A percentile compares a stretch with the other conserved stretches of the same genome.
Conservation (phyloP, 2,888 invertebrate genomes). For the Deroplatys truncata region DNA sequence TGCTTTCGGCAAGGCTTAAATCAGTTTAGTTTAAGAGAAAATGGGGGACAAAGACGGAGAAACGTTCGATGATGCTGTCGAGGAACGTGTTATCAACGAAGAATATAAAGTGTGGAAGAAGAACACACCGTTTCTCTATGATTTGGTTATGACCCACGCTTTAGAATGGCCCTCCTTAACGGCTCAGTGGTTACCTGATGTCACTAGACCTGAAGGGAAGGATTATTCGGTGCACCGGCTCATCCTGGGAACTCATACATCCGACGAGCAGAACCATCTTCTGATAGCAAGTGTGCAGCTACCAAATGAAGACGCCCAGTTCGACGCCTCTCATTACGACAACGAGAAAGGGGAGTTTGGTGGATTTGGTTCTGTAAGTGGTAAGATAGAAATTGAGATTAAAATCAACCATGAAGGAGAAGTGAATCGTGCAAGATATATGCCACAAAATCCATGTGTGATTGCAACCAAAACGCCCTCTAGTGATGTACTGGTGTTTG, state of each 20-base stretch:
- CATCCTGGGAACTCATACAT: constrained; percentile 97
- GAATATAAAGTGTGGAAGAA: constrained; percentile 99
- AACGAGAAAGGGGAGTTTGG: constrained; percentile 99
- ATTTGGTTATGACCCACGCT: constrained; percentile 99
- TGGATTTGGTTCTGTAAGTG: constrained; percentile 97
- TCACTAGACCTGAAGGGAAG: constrained; percentile 93
- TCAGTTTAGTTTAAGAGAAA: neutral
- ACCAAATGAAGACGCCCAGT: constrained; percentile 98
- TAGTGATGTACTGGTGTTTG: constrained; percentile 97
- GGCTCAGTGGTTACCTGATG: constrained; percentile 99
- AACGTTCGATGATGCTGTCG: constrained; percentile 91
- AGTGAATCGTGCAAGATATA: constrained; percentile 96
- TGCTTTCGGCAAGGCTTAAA: too few species aligned
- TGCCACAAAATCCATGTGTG: constrained; percentile 99
- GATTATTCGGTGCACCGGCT: constrained; percentile 96
- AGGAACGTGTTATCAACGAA: constrained; percentile 98
- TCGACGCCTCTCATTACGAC: constrained; percentile 98
- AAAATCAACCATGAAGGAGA: constrained; percentile 99
- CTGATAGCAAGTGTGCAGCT: constrained; percentile 97
- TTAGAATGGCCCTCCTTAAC: constrained; percentile 99
- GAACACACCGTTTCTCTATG: constrained; percentile 98
- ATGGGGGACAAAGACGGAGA: constrained; percentile 47
- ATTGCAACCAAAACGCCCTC: constrained; percentile 99
- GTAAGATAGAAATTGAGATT: constrained; percentile 99
- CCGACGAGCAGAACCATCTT: constrained; percentile 98